phyloP scores from a whole-genome alignment of 2,888 invertebrate genomes.

The Entomobrya proxima region DNA sequence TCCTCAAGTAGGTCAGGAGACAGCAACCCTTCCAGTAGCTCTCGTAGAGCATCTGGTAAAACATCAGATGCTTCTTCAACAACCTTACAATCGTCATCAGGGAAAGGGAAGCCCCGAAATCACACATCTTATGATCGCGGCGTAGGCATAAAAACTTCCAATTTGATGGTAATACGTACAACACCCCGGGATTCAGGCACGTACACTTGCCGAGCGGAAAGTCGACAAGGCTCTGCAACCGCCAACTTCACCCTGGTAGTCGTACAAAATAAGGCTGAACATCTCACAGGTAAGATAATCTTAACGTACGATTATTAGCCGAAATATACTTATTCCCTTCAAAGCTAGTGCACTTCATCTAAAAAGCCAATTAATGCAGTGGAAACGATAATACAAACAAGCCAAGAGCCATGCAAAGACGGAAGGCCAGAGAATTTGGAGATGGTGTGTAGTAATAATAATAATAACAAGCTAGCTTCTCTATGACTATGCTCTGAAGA shows the following conservation, averaged over 20 bases:
- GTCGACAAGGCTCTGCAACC: constrained; percentile 87
- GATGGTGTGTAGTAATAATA: neutral
- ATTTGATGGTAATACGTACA: constrained; percentile 85
- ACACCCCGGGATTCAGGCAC: constrained; percentile 86
- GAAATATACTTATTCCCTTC: too few species aligned
- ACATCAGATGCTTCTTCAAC: constrained; percentile 20
- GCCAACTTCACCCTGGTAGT: constrained; percentile 86
- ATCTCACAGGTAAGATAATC: constrained; percentile 66
- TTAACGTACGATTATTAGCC: neutral
- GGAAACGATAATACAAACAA: too few species aligned
- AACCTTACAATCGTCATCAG: constrained; percentile 1
- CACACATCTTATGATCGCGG: constrained; percentile 61
- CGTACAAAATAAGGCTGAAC: constrained; percentile 80
- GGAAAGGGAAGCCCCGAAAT: constrained; percentile 24
- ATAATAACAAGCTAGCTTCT: neutral
- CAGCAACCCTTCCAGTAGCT: neutral
- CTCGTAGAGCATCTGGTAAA: constrained; percentile 40
- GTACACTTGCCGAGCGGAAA: constrained; percentile 88
- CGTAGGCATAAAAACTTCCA: constrained; percentile 81
- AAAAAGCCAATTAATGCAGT: constrained; percentile 1
- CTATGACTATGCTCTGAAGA: too few species aligned
- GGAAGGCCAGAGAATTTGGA: neutral
- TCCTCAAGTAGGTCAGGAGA: constrained; percentile 32
- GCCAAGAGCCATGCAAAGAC: too few species aligned
- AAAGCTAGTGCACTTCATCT: neutral